Evolutionary conservation across 2,797 vertebrate species (phyloP).

Genomic region (Distichodus sexfasciatus): DNA sequence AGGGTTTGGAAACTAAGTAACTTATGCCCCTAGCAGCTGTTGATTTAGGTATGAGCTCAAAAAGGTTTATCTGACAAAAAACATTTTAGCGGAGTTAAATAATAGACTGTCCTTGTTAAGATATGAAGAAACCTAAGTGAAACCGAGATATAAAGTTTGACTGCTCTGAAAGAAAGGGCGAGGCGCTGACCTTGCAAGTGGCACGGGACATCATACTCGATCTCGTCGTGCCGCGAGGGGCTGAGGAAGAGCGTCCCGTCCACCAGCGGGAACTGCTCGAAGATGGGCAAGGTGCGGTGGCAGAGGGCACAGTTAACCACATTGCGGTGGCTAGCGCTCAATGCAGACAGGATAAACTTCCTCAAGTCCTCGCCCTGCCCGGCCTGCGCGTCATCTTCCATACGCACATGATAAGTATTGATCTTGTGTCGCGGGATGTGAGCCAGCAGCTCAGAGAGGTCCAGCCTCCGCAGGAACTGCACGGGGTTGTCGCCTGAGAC

Average conservation of each 20-base stretch:
- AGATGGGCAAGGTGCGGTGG: conserved; percentile 90
- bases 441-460: conserved; percentile 93
- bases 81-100: no score
- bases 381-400: conserved; percentile 97
- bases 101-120: no score
- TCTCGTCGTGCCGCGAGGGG: conserved; percentile 96
- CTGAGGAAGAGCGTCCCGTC: conserved; percentile 97
- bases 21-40: no score
- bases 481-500: conserved; percentile 80
- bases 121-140: not conserved
- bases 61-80: no score
- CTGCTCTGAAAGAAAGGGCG: not conserved
- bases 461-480: conserved; percentile 93
- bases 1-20: no score
- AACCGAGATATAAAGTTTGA: no score
- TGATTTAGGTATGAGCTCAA: no score
- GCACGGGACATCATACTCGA: conserved; percentile 97
- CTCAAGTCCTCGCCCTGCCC: conserved; percentile 98
- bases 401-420: conserved; percentile 97
- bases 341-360: conserved; percentile 94
- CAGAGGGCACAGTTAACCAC: conserved; percentile 97
- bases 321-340: conserved; percentile 95
- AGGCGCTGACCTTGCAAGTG: conserved; percentile 91
- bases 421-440: conserved; percentile 95
- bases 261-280: conserved; percentile 97